A percentile compares a stretch with the other conserved stretches of the same genome.
Conservation (phyloP, 2,113 vertebrate genomes). For the Haemorhous mexicanus region DNA sequence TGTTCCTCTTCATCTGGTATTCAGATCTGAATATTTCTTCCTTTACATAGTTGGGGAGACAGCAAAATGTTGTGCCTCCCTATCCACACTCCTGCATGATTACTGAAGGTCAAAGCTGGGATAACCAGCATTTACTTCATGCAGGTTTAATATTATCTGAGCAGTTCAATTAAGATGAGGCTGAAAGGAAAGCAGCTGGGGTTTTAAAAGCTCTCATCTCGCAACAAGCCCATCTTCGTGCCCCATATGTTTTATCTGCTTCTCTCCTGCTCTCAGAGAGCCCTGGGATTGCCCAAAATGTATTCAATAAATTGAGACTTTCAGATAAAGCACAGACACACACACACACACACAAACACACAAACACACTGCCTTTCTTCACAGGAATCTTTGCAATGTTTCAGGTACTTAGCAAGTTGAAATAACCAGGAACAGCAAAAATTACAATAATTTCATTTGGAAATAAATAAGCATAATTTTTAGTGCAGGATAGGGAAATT, state of each 20-base stretch:
- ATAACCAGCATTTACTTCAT: constrained; percentile 1
- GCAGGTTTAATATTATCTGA: constrained; percentile 13
- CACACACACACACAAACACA: no score
- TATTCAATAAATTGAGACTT: background rate
- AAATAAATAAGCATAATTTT: background rate
- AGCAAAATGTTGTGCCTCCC: background rate
- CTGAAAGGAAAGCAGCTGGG: constrained; percentile 15
- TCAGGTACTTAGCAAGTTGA: background rate
- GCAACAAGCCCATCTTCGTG: background rate
- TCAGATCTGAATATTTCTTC: background rate
- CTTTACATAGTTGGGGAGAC: background rate
- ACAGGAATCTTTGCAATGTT: background rate
- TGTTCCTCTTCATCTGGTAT: background rate
- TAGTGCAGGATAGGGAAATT: background rate
- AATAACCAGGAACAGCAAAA: background rate
- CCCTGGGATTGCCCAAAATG: background rate
- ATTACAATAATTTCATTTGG: background rate
- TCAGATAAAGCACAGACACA: background rate
- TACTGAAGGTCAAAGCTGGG: constrained; percentile 36
- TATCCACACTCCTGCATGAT: background rate
- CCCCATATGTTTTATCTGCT: background rate
- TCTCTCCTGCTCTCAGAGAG: background rate
- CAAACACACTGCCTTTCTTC: background rate
- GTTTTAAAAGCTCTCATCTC: constrained; percentile 1
- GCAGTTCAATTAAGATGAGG: constrained; percentile 34